Percentiles rank a stretch among this genome's conserved stretches.
Evolutionary conservation across 2,888 invertebrate genomes (phyloP).

Genomic region (Pandemis cinnamomeana): DNA sequence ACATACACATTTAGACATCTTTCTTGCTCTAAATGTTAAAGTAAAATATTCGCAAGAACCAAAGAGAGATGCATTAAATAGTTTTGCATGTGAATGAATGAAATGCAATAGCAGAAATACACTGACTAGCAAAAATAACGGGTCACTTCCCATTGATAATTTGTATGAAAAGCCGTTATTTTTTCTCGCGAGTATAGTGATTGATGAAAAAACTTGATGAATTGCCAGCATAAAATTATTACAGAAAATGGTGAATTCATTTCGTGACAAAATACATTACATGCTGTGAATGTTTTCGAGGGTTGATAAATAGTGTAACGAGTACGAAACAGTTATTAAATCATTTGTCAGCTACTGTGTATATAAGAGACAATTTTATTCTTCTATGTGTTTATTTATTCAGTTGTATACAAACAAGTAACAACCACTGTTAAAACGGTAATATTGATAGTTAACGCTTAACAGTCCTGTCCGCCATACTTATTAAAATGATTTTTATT

Average conservation of each 20-base stretch:
- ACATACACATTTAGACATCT: background rate
- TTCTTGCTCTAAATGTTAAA: background rate
- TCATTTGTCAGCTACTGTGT: background rate
- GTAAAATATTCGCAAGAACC: background rate
- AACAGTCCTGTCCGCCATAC: constrained; percentile 3
- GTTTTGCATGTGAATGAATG: background rate
- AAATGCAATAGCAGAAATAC: background rate
- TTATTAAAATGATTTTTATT: background rate
- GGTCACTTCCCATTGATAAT: too few relatives aligned
- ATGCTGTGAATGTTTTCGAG: background rate
- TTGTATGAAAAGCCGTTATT: too few relatives aligned
- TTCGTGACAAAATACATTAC: background rate
- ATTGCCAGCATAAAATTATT: background rate
- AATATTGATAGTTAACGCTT: background rate
- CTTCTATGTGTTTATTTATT: background rate
- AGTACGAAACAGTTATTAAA: background rate
- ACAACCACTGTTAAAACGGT: background rate
- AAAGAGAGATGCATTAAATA: background rate
- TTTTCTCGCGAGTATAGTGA: too few relatives aligned
- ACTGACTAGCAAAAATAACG: too few relatives aligned
- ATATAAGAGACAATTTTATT: background rate
- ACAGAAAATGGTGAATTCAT: background rate
- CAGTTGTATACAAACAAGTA: background rate
- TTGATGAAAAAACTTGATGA: background rate
- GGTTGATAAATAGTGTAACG: constrained; percentile 1